These are phyloP conservation scores for Melanotaenia boesemani DNA, from an alignment of 2,797 vertebrate species.

Conservation along the genomic window DNA sequence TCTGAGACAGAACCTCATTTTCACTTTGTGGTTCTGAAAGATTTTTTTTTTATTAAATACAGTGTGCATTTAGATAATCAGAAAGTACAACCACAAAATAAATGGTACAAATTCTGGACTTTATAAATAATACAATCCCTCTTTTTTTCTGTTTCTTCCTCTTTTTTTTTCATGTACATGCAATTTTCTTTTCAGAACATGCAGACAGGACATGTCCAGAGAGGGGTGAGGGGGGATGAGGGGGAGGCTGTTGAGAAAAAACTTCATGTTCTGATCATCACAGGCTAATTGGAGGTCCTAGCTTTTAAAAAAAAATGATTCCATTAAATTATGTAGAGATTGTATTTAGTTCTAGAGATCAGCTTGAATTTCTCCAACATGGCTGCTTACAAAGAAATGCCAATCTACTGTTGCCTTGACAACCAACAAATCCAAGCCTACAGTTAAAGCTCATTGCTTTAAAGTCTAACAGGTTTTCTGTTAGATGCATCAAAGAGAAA, in stretches of 20 bases:
- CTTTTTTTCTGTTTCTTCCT: slow-evolving; percentile 25
- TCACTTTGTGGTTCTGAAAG: slow-evolving; percentile 70
- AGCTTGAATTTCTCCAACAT: slow-evolving; percentile 41
- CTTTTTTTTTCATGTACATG: slow-evolving; percentile 79
- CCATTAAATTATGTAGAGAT: too few relatives aligned
- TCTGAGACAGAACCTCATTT: slow-evolving; percentile 65
- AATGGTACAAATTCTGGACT: slow-evolving; percentile 63
- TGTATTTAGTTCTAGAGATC: not conserved
- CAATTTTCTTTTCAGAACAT: slow-evolving; percentile 89
- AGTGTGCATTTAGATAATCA: slow-evolving; percentile 53
- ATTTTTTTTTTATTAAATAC: slow-evolving; percentile 56
- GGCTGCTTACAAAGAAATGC: slow-evolving; percentile 38
- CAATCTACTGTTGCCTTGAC: slow-evolving; percentile 32
- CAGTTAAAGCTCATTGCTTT: slow-evolving; percentile 24
- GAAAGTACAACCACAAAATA: slow-evolving; percentile 66
- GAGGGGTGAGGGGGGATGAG: slow-evolving; percentile 9
- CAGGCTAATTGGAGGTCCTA: slow-evolving; percentile 28
- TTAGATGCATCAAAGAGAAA: slow-evolving; percentile 15
- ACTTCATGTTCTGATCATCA: slow-evolving; percentile 82
- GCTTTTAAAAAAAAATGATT: slow-evolving; percentile 1
- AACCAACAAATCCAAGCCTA: slow-evolving; percentile 21
- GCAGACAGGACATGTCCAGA: slow-evolving; percentile 91
- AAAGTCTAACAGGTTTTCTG: slow-evolving; percentile 27
- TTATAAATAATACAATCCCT: slow-evolving; percentile 55
- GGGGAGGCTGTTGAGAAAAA: slow-evolving; percentile 63